Conservation (phyloP, 2,113 vertebrate genomes). For the Eulemur macaco region DNA sequence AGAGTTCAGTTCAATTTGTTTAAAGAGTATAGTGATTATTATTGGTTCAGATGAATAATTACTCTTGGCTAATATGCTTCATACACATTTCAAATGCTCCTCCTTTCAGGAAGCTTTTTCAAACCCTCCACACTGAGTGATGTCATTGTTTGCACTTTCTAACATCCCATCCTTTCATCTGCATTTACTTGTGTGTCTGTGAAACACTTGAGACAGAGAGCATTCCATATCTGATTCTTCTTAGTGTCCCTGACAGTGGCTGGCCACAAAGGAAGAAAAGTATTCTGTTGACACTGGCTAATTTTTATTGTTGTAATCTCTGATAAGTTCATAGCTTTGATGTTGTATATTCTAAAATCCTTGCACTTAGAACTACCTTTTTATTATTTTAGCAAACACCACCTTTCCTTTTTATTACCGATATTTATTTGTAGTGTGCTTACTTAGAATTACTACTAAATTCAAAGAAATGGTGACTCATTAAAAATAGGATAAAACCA, state of each 20-base stretch:
- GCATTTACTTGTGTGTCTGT: neutral
- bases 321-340: neutral
- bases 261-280: neutral
- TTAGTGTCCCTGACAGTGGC: neutral
- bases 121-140: neutral
- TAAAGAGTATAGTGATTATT: conserved; percentile 18
- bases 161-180: neutral
- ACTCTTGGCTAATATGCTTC: conserved; percentile 10
- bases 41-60: neutral
- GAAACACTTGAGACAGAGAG: neutral
- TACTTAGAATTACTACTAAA: neutral
- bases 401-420: neutral
- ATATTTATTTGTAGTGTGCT: neutral
- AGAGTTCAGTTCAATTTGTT: conserved; percentile 1
- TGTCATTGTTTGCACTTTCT: neutral
- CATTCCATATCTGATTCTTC: neutral
- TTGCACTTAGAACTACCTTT: neutral
- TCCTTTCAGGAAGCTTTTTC: neutral
- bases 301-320: neutral
- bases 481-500: neutral
- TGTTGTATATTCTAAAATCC: neutral
- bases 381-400: neutral
- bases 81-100: neutral
- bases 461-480: neutral
- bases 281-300: neutral